Evolutionary conservation across 2,797 vertebrate species (phyloP).

Genomic region (Bovichtus variegatus): DNA sequence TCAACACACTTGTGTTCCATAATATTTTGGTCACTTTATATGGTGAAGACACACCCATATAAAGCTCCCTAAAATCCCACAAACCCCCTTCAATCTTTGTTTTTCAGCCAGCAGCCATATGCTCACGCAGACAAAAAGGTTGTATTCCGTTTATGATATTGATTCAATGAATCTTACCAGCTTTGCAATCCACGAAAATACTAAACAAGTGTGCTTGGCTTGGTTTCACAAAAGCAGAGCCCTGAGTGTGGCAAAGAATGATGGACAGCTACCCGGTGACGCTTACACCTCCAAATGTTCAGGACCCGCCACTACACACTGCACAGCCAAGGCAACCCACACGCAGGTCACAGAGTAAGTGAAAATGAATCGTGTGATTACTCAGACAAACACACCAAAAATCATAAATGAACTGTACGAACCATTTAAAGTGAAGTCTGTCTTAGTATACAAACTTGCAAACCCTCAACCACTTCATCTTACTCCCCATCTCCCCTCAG

Average conservation of each 20-base stretch:
- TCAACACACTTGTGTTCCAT: too few species aligned
- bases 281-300: slow-evolving; percentile 4
- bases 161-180: not conserved
- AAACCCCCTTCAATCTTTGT: not conserved
- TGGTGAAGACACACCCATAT: not conserved
- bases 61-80: not conserved
- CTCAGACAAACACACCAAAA: slow-evolving; percentile 6
- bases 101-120: not conserved
- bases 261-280: slow-evolving; percentile 11
- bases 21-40: too few species aligned
- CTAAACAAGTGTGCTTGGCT: not conserved
- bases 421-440: slow-evolving; percentile 61
- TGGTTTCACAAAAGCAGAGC: not conserved
- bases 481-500: slow-evolving; percentile 27
- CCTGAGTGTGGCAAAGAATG: not conserved
- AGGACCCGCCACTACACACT: slow-evolving; percentile 3
- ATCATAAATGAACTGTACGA: not conserved
- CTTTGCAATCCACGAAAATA: not conserved
- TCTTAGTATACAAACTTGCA: slow-evolving; percentile 75
- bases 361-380: slow-evolving; percentile 71
- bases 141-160: not conserved
- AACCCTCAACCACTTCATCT: slow-evolving; percentile 48
- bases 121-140: not conserved
- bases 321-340: slow-evolving; percentile 23
- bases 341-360: slow-evolving; percentile 33